A percentile compares a stretch with the other conserved stretches of the same genome.
Evolutionary conservation across 2,888 invertebrate species (phyloP).

Genomic region (Drosophila borealis): DNA sequence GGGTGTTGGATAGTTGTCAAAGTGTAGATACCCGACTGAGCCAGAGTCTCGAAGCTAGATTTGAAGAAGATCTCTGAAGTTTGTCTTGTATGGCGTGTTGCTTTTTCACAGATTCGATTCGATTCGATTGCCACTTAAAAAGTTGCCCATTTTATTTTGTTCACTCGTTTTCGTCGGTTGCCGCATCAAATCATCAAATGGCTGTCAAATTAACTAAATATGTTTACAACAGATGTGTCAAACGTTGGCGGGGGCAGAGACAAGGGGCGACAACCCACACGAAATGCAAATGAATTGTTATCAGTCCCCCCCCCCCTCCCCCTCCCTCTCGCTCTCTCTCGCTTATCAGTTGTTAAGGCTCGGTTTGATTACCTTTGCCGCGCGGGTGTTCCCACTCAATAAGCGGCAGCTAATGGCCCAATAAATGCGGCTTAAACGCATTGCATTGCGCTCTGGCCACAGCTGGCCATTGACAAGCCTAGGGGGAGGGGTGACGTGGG

Average conservation of each 20-base stretch:
- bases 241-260: not conserved
- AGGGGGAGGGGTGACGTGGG: not conserved
- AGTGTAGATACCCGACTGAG: too few species aligned
- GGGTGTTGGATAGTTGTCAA: too few species aligned
- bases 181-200: too few species aligned
- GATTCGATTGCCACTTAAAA: slow-evolving; percentile 52
- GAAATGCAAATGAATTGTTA: slow-evolving; percentile 73
- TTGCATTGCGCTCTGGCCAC: slow-evolving; percentile 15
- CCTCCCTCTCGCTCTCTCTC: not conserved
- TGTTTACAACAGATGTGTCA: slow-evolving; percentile 32
- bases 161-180: slow-evolving; percentile 29
- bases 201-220: slow-evolving; percentile 74
- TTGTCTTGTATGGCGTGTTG: slow-evolving; percentile 44
- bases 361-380: slow-evolving; percentile 50
- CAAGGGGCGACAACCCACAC: slow-evolving; percentile 44
- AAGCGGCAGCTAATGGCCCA: slow-evolving; percentile 75
- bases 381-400: slow-evolving; percentile 73
- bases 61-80: slow-evolving; percentile 38
- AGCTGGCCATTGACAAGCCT: slow-evolving; percentile 67
- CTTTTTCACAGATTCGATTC: slow-evolving; percentile 40
- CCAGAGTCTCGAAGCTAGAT: too few species aligned
- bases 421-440: slow-evolving; percentile 51
- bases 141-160: not conserved
- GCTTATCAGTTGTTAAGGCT: slow-evolving; percentile 63
- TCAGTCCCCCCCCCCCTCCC: slow-evolving; percentile 37